phyloP scores from a whole-genome alignment of 2,113 vertebrate genomes.

The Labeo catla region DNA sequence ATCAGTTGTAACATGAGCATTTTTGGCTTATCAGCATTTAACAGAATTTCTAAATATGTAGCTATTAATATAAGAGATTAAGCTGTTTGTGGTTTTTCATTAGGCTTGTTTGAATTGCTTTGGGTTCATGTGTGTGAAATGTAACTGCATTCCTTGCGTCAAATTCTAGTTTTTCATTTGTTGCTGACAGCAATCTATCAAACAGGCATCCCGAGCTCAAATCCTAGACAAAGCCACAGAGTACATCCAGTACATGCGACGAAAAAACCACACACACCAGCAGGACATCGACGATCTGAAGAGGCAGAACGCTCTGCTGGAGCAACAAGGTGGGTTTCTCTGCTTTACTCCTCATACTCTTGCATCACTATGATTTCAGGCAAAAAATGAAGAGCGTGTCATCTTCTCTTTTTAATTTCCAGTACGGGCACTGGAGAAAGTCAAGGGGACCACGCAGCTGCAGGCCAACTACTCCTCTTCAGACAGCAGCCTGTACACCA shows the following conservation, averaged over 20 bases:
- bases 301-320: slow-evolving; percentile 94
- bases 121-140: slow-evolving; percentile 35
- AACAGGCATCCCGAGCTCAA: slow-evolving; percentile 98
- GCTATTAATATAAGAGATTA: not conserved
- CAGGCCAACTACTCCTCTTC: slow-evolving; percentile 91
- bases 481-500: slow-evolving; percentile 98
- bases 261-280: slow-evolving; percentile 99
- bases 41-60: not conserved
- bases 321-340: slow-evolving; percentile 89
- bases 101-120: not conserved
- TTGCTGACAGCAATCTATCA: slow-evolving; percentile 76
- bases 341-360: not conserved
- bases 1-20: not conserved
- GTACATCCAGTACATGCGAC: slow-evolving; percentile 99
- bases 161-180: slow-evolving; percentile 71
- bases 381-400: not conserved
- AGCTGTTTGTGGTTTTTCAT: not conserved
- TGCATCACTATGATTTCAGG: too few species aligned
- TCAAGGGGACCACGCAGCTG: slow-evolving; percentile 90
- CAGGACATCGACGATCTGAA: slow-evolving; percentile 99
- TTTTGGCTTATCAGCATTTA: not conserved
- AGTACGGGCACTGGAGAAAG: slow-evolving; percentile 98
- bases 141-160: slow-evolving; percentile 60
- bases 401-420: slow-evolving; percentile 38
- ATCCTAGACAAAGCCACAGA: slow-evolving; percentile 99